Evolutionary conservation across 2,797 vertebrate genomes (phyloP), one percentile per base, ranked within the genome.

Genomic region (Buphagus erythrorhynchus): DNA sequence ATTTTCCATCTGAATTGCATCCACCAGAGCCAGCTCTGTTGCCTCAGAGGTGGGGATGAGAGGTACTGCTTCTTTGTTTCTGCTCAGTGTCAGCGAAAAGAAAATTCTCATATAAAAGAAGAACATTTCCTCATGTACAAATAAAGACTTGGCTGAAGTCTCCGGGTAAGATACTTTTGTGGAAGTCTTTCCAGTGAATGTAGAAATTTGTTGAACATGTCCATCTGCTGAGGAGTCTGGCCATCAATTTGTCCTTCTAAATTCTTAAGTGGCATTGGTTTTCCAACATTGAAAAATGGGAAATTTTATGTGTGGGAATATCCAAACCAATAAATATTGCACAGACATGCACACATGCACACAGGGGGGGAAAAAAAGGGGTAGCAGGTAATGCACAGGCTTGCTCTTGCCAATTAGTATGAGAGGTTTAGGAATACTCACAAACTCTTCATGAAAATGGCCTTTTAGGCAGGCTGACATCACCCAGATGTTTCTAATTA

Each of bases 401-500:
- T 78, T 73, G 42, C 22, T 80, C 78, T 66, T 72, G 40, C 17
- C 52, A 49, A 12, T 84, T 52, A 85, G 43, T 25, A 42, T 2
- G 3, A 73, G 72, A 24, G 25, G 13, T 72, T 80, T 57, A 79
- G 84, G 51, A 96, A 86, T 24, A 63, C 59, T 90, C 9, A 26
- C 25, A 82, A 88, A 77, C 57, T 61, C 51, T 26, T 71, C 49
- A 28, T 28, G 38, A 76, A 91, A 84, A 93, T 42, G 43, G 58
- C 48, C 81, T 94, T 79, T 91, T 69, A 89, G 48, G 67, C 83
- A 85, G 68, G 52, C 58, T 97, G 94, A 96, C 78, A 93, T 91
- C 65, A 95, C 65, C 78, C 90, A 94, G 66, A 87, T 96, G 86
- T 83, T 97, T 96, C 85, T 75, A 86, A 96, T 97, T 91, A 95